phyloP scores from a whole-genome alignment of 2,797 vertebrate genomes.

The Muscicapa striata region DNA sequence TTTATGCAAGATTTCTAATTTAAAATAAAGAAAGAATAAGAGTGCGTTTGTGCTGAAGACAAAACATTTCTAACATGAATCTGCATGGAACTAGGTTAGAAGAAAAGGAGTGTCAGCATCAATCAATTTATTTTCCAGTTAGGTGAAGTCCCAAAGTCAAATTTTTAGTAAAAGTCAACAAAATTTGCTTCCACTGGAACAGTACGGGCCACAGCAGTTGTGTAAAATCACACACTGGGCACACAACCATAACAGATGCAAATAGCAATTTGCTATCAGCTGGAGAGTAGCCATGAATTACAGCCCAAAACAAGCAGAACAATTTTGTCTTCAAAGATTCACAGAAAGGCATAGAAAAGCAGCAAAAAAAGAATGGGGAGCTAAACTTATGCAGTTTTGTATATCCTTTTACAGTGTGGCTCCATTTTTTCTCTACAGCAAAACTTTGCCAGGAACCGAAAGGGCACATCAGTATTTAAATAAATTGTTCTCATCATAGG shows the following conservation, averaged over 20 bases:
- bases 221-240: conserved; percentile 40
- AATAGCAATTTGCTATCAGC: conserved; percentile 42
- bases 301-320: not conserved
- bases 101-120: not conserved
- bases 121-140: conserved; percentile 30
- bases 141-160: conserved; percentile 40
- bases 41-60: not conserved
- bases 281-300: conserved; percentile 29
- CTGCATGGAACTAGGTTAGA: not conserved
- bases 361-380: not conserved
- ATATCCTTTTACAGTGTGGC: not conserved
- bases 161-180: conserved; percentile 28
- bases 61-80: not conserved
- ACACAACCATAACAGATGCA: conserved; percentile 28
- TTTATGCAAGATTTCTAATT: not conserved
- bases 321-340: conserved; percentile 18
- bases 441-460: not conserved
- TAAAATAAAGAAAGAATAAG: not conserved
- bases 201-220: conserved; percentile 3
- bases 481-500: not conserved
- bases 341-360: not conserved
- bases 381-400: not conserved
- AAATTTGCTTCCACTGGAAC: not conserved
- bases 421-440: not conserved
- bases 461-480: not conserved